These are phyloP conservation scores for Steatocranus sp. DNA, from an alignment of 2,797 vertebrate species.

Conservation along the genomic window DNA sequence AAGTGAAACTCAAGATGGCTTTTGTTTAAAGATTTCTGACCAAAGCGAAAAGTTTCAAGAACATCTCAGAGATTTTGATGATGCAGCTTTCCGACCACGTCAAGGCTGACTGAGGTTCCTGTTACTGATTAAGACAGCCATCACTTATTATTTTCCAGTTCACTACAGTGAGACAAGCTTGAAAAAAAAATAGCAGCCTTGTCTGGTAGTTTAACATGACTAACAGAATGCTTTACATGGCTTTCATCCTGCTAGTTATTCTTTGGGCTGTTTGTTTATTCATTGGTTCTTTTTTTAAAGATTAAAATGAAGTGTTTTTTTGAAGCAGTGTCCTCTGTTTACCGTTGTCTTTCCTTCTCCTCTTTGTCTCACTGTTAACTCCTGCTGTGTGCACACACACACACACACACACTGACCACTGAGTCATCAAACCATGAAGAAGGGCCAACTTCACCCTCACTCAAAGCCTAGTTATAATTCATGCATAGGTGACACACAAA, in stretches of 20 bases:
- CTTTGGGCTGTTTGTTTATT: neutral
- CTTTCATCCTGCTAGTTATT: slow-evolving; percentile 2
- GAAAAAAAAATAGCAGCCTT: slow-evolving; percentile 24
- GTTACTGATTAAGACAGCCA: slow-evolving; percentile 71
- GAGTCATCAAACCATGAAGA: slow-evolving; percentile 65
- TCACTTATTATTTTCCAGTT: slow-evolving; percentile 71
- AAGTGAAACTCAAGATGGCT: slow-evolving; percentile 9
- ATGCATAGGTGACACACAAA: slow-evolving; percentile 51
- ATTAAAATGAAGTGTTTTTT: slow-evolving; percentile 3
- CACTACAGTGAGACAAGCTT: slow-evolving; percentile 30
- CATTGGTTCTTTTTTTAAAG: neutral
- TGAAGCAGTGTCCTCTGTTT: slow-evolving; percentile 24
- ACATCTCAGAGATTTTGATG: slow-evolving; percentile 39
- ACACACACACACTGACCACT: slow-evolving; percentile 37
- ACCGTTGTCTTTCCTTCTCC: slow-evolving; percentile 13
- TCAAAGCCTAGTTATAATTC: slow-evolving; percentile 58
- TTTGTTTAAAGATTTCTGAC: slow-evolving; percentile 1
- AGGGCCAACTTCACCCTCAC: slow-evolving; percentile 45
- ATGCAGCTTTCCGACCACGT: slow-evolving; percentile 31
- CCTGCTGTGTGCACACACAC: slow-evolving; percentile 24
- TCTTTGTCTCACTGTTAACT: slow-evolving; percentile 24
- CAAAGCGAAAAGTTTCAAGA: slow-evolving; percentile 16
- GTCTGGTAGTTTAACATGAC: slow-evolving; percentile 33
- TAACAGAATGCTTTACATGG: slow-evolving; percentile 21
- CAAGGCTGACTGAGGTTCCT: slow-evolving; percentile 41